phyloP scores from a whole-genome alignment of 2,797 vertebrate species.

The Sebastiscus albofasciatus region DNA sequence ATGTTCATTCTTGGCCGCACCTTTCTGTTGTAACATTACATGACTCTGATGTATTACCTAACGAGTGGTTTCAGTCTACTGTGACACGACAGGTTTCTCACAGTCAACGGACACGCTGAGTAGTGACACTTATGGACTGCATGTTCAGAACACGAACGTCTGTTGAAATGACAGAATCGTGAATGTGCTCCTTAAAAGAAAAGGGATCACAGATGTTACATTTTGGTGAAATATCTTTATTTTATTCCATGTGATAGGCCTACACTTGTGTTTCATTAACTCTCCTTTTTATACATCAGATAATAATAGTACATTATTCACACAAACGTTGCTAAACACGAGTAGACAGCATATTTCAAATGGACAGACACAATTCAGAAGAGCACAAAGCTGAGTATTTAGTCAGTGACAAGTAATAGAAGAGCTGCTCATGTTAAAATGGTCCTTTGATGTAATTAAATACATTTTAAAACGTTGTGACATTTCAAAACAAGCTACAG shows the following conservation, averaged over 20 bases:
- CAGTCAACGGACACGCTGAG: neutral
- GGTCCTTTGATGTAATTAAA: slow-evolving; percentile 67
- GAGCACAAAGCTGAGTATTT: slow-evolving; percentile 89
- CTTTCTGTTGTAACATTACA: slow-evolving; percentile 19
- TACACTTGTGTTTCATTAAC: slow-evolving; percentile 87
- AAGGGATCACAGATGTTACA: neutral
- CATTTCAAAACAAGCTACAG: slow-evolving; percentile 75
- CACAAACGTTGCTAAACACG: slow-evolving; percentile 93
- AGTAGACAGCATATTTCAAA: slow-evolving; percentile 91
- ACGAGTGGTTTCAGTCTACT: slow-evolving; percentile 30
- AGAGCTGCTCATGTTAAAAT: slow-evolving; percentile 79
- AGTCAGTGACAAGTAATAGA: slow-evolving; percentile 84
- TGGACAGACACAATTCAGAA: slow-evolving; percentile 89
- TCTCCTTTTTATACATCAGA: slow-evolving; percentile 90
- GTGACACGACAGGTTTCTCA: slow-evolving; percentile 1
- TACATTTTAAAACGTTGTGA: slow-evolving; percentile 67
- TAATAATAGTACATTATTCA: slow-evolving; percentile 91
- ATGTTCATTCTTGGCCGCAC: slow-evolving; percentile 26
- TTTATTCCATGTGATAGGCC: slow-evolving; percentile 88
- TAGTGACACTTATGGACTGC: too few species aligned
- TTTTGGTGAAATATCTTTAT: slow-evolving; percentile 90
- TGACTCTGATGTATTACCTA: neutral
- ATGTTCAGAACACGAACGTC: neutral
- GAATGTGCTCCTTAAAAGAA: neutral
- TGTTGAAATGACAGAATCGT: neutral